Conservation (phyloP, 2,113 vertebrate genomes). For the Microtus oregoni region DNA sequence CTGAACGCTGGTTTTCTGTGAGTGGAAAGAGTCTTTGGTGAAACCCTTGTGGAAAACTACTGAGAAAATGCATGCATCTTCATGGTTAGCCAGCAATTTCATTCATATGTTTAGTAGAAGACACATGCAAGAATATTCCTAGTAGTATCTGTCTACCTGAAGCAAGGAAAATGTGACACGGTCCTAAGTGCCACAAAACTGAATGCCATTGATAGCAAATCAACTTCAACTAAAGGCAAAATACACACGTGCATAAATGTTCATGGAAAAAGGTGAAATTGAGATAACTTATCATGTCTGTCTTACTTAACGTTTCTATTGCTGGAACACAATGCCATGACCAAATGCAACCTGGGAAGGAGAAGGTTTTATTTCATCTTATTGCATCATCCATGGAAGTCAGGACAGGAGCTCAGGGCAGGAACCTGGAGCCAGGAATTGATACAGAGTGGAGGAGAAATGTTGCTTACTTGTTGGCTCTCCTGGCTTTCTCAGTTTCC, state of each 20-base stretch:
- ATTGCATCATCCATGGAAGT: background rate
- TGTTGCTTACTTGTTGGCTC: background rate
- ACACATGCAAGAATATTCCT: background rate
- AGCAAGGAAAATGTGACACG: background rate
- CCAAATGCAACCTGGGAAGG: background rate
- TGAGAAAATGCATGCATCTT: background rate
- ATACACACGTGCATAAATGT: background rate
- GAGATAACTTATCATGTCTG: background rate
- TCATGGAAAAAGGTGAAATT: background rate
- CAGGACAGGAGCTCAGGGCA: background rate
- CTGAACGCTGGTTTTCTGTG: background rate
- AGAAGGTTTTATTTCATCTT: background rate
- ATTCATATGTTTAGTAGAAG: background rate
- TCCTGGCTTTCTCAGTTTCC: background rate
- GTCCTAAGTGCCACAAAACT: background rate
- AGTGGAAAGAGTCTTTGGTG: background rate
- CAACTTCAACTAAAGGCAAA: background rate
- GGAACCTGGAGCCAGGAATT: background rate
- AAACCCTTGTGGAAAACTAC: background rate
- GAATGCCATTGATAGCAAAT: background rate
- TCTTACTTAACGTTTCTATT: background rate
- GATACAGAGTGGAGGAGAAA: background rate
- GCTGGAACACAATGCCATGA: background rate
- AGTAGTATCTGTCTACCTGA: background rate
- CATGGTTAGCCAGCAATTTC: background rate